Base-by-base conservation (phyloP, 2,888 invertebrate species). In the Crossocerus cetratus region DNA sequence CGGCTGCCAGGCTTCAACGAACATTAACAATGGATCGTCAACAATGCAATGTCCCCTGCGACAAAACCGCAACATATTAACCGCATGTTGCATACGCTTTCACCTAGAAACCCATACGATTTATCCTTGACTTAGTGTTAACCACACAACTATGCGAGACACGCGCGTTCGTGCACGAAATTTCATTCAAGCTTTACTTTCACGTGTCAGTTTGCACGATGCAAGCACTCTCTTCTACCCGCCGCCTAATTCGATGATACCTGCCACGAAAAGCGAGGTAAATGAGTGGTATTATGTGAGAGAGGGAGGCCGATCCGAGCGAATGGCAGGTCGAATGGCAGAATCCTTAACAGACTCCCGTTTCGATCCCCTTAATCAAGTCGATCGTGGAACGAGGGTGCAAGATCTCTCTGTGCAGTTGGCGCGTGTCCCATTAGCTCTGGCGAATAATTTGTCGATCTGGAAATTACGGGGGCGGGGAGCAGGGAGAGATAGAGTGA, bases 381-480 rank as follows among this genome's bases (percentile, higher is more conserved):
- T 64, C 65, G 65, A 43, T 65, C 64, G 42, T 3, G 45, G 60
- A 32, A 32, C 32, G 32, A 69, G 22, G 67, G 72, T 63, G 44
- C 23, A 23, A 42, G 44, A 64, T 62, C 53, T 53, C 43, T 55
- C 65, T 45, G 62, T 66, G 69, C 69, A 60, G 74, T 78, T 72
- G 74, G 69, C 77, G 74, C 69, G 74, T 74, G 69, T 78, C 69
- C 77, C 69, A 69, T 78, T 78, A 75, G 72, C 63, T 59, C 63
- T 54, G 61, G 54, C 72, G 74, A 77, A 78, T 78, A 78, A 78
- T 78, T 78, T 72, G 77, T 77, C 77, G 74, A 69, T 70, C 69
- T 72, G 67, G 77, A 74, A 76, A 78, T 78, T 77, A 74, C 58
- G 60, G 69, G 57, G 54, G 32, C 8, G 11, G 32, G 32, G 8